Conservation (phyloP, 2,113 vertebrate genomes). For the Acinonyx jubatus region DNA sequence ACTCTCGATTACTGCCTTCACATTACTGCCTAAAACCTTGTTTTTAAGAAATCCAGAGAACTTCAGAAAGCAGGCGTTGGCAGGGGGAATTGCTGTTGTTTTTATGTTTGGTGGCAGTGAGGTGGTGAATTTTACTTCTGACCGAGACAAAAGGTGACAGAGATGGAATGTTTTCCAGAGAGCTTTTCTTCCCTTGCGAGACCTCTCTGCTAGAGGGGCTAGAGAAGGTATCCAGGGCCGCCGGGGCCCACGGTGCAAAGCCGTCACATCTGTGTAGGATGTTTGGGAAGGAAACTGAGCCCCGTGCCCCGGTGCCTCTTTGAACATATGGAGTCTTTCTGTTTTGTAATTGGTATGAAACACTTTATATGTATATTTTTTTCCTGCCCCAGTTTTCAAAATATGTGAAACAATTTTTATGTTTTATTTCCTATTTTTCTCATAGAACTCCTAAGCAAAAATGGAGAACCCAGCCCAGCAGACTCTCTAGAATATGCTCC, state of each 20-base stretch:
- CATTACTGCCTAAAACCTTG: background rate
- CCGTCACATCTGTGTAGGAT: background rate
- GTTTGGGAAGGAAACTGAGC: background rate
- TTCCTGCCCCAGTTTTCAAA: background rate
- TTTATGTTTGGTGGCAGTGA: background rate
- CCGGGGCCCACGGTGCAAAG: background rate
- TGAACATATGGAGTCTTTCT: background rate
- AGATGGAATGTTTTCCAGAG: background rate
- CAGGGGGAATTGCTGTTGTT: background rate
- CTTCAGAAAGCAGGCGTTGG: background rate
- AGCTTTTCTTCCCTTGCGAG: no score
- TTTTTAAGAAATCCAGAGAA: background rate
- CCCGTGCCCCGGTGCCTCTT: rapidly evolving
- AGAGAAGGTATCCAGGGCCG: no score
- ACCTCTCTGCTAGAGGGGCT: background rate
- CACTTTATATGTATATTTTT: background rate
- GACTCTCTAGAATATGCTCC: background rate
- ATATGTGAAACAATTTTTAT: background rate
- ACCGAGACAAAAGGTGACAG: background rate
- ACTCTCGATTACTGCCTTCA: background rate
- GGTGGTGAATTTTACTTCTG: background rate
- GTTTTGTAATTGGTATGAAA: background rate
- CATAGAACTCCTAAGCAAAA: background rate
- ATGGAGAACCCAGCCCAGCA: background rate
- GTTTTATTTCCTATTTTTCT: no score